phyloP scores from a whole-genome alignment of 2,888 invertebrate species.

The Coenonympha arcania region DNA sequence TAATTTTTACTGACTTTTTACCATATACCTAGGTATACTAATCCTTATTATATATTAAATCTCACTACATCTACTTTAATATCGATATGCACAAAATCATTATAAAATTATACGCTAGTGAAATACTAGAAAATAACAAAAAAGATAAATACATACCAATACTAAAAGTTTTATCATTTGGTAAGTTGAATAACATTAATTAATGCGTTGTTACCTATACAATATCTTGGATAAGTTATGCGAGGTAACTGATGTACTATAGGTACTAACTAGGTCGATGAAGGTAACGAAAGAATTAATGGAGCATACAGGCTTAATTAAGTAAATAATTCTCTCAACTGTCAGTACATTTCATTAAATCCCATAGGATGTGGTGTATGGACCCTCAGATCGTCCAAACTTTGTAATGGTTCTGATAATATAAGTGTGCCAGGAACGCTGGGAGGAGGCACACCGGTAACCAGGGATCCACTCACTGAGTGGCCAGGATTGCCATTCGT shows the following conservation, averaged over 20 bases:
- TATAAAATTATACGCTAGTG: background rate
- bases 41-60: background rate
- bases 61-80: background rate
- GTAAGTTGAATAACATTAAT: background rate
- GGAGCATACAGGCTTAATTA: no score
- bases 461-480: conserved; percentile 40
- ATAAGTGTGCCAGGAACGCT: conserved; percentile 41
- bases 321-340: conserved; percentile 20
- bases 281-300: background rate
- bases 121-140: background rate
- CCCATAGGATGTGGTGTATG: conserved; percentile 57
- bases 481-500: conserved; percentile 43
- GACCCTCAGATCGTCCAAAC: conserved; percentile 57
- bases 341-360: conserved; percentile 62
- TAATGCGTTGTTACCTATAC: background rate
- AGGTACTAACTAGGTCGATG: background rate
- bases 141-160: no score
- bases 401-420: conserved; percentile 48
- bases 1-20: background rate
- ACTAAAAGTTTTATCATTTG: background rate
- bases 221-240: background rate
- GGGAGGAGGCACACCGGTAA: conserved; percentile 34
- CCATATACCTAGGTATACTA: background rate
- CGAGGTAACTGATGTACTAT: conserved; percentile 3
- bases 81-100: background rate